Base-by-base conservation (phyloP, 2,113 vertebrate species). In the Excalfactoria chinensis region DNA sequence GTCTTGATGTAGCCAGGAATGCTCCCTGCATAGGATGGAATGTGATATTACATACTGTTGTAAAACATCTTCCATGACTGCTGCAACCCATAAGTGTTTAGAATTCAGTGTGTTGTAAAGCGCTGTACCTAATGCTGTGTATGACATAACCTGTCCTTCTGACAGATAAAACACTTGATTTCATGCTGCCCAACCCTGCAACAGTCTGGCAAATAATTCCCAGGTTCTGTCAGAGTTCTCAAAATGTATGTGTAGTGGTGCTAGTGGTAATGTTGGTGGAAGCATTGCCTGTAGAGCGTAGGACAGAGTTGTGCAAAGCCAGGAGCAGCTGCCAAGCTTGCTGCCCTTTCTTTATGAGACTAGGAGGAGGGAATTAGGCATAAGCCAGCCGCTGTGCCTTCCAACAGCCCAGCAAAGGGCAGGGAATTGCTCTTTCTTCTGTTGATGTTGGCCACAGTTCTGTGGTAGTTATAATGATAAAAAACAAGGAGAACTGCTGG, bases 351-450 rank as follows among this genome's bases (percentile, higher is more conserved):
- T 2, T 2, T 75, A 22, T 0, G 0, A 82, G 59, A 28, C 0
- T 0, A 75, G 22, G 53, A 92, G 48, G 20, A 66, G 25, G 26
- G 35, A 75, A 4, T 0, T 0, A 0, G 35, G 21, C 21, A 23
- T 32, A 25, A n/a, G 22, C 23, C 56, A 56, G 20, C 28, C 16
- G 15, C 49, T 58, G 44, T 55, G 56, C 46, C 28, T 90, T 11
- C 56, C 56, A 69, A 11, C n/a, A 69, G 55, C 68, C 32, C 51
- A 34, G 70, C n/a, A 37, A 56, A 82, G 59, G 35, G 30, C 49
- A 28, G 20, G 21, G 28, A 58, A 14, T 21, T 59, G 25, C 49
- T 64, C 13, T 18, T 64, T 44, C 15, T 84, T 56, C 21, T 49
- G 32, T 41, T 44, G 48, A 2, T 58, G 41, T 51, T 70, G 63